A percentile compares a stretch with the other conserved stretches of the same genome.
Conservation (phyloP, 2,113 vertebrate species). For the Propithecus coquereli region DNA sequence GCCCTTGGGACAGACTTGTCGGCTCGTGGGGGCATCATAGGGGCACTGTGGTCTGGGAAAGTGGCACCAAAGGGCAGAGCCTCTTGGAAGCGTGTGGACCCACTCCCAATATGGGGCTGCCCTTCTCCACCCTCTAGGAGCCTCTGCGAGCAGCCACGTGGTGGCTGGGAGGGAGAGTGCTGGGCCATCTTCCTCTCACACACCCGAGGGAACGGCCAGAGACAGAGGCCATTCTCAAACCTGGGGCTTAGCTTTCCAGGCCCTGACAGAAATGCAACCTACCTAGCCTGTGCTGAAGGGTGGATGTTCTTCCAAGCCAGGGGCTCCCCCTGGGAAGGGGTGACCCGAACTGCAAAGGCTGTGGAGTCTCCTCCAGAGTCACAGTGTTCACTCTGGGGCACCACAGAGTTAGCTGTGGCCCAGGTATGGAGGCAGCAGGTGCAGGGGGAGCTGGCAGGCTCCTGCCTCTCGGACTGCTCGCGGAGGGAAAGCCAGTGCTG, state of each 20-base stretch:
- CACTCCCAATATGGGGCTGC: background rate
- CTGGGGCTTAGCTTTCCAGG: background rate
- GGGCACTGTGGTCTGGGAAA: background rate
- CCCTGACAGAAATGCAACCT: background rate
- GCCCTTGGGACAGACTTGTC: background rate
- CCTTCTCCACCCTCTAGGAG: background rate
- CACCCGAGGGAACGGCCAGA: background rate
- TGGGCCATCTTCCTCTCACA: too few species aligned
- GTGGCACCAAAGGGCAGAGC: background rate
- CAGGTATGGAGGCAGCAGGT: fast-evolving
- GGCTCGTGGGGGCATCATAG: background rate
- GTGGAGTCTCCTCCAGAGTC: background rate
- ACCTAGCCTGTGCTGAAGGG: too few species aligned
- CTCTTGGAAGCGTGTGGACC: background rate
- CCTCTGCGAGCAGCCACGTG: background rate
- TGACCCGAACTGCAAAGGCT: background rate
- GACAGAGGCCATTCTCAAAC: background rate
- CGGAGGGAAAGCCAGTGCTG: background rate
- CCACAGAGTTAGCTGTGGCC: background rate
- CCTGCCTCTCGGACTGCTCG: background rate
- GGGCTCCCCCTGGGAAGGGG: background rate
- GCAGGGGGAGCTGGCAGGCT: fast-evolving
- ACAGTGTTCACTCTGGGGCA: background rate
- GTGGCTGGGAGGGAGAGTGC: too few species aligned
- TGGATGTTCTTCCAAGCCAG: background rate